Base-by-base conservation (phyloP, 1,140 invertebrate genomes). In the Muscidifurax raptorellus region DNA sequence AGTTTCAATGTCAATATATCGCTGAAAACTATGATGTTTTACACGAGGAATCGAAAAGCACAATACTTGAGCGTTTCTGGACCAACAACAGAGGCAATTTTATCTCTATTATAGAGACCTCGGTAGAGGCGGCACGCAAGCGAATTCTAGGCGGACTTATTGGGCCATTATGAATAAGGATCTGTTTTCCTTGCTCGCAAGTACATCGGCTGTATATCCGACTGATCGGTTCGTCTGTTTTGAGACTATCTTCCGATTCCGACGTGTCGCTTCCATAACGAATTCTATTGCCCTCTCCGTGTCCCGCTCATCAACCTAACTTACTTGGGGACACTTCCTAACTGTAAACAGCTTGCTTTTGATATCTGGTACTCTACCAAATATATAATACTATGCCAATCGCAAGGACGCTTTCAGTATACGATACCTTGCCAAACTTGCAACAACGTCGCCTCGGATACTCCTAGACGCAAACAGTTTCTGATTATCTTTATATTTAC, bases 241-340 rank as follows among this genome's bases (percentile, higher is more conserved):
- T 40, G 32, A 74, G 22, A n/a, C 32, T 40, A 32, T 2, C 71
- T 36, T 30, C 32, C 32, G 32, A n/a, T 36, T 30, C 18, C 32
- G 32, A 9, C 22, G 28, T 32, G 6, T 13, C 32, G 71, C 27
- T 74, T 18, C 28, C 30, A 36, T 74, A n/a, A 40, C 27, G 71
- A 36, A 74, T 74, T 40, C 71, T 74, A 74, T 74, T 74, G 32
- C 27, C 28, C 27, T 30, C 69, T 30, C 27, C 18, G 28, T 36
- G 52, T n/a, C 52, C 22, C 2, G 71, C 4, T 12, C 6, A 32
- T 74, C 71, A 28, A 22, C 22, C 28, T 2, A 32, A 71, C 69
- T 71, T 74, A 74, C 30, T 32, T 25, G 71, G 71, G 27, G 71
- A n/a, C 28, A 36, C 71, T 22, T 36, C 71, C 71, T 74, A 74